phyloP scores from a whole-genome alignment of 1,140 invertebrate genomes.

The Sarcophaga bullata region DNA sequence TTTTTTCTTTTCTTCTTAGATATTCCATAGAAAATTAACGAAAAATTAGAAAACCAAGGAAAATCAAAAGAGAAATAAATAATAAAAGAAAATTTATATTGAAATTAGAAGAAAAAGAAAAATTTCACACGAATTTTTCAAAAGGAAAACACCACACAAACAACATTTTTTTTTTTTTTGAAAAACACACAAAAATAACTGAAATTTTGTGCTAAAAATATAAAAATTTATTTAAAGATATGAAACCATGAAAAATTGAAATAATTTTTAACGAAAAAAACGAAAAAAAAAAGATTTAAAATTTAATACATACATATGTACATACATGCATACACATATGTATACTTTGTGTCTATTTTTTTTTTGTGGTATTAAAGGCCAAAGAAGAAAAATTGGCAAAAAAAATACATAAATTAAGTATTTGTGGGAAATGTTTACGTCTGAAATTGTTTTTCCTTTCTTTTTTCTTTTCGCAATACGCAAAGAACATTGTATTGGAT shows the following conservation, averaged over 20 bases:
- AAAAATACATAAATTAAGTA: neutral
- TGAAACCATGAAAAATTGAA: slow-evolving; percentile 46
- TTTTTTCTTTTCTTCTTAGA: neutral
- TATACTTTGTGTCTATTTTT: no score
- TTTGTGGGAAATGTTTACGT: no score
- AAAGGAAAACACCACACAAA: slow-evolving; percentile 10
- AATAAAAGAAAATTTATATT: slow-evolving; percentile 20
- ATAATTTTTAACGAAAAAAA: slow-evolving; percentile 33
- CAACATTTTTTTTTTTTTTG: no score
- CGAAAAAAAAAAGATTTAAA: neutral
- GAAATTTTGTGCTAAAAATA: slow-evolving; percentile 45
- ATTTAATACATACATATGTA: no score
- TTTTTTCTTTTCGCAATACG: no score
- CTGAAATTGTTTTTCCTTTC: no score
- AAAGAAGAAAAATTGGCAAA: neutral
- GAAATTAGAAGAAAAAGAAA: slow-evolving; percentile 3
- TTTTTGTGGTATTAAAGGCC: neutral
- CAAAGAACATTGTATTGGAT: no score
- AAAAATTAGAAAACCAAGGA: neutral
- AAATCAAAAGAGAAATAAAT: neutral
- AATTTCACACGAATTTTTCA: slow-evolving; percentile 22
- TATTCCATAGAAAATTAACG: neutral
- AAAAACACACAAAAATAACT: slow-evolving; percentile 37
- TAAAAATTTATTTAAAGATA: slow-evolving; percentile 45
- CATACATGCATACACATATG: no score